These are phyloP conservation scores for Perithous albicinctus DNA, from an alignment of 2,888 invertebrate genomes.

Conservation along the genomic window DNA sequence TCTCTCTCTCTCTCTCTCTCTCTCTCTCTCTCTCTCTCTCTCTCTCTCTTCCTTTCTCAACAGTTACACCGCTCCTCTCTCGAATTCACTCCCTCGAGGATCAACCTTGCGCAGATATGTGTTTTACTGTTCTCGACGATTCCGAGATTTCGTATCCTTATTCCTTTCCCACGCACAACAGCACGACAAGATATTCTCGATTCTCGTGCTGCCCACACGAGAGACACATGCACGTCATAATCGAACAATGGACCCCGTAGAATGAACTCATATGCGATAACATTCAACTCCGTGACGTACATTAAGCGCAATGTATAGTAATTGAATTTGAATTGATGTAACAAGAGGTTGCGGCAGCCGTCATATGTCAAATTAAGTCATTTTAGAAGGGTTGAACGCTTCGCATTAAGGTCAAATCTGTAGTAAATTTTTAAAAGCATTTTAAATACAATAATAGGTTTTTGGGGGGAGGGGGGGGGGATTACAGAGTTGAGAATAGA, in stretches of 20 bases:
- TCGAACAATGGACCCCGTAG: background rate
- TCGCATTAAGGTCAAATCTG: too few species aligned
- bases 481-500: too few species aligned
- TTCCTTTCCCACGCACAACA: background rate
- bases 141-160: constrained; percentile 6
- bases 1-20: background rate
- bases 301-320: too few species aligned
- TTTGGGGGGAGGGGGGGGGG: too few species aligned
- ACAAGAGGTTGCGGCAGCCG: too few species aligned
- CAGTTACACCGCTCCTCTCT: background rate
- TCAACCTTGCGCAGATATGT: constrained; percentile 16
- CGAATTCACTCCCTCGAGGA: constrained; percentile 24
- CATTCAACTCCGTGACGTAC: too few species aligned
- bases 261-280: background rate
- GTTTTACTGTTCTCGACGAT: constrained; percentile 7
- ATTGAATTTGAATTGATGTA: too few species aligned
- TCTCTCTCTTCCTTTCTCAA: background rate
- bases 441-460: too few species aligned
- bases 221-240: background rate
- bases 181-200: background rate
- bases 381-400: too few species aligned
- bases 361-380: too few species aligned
- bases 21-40: background rate
- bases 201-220: background rate
- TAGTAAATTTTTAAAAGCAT: too few species aligned